Base-by-base conservation (phyloP, 1,140 invertebrate genomes). In the Cyclina sinensis region DNA sequence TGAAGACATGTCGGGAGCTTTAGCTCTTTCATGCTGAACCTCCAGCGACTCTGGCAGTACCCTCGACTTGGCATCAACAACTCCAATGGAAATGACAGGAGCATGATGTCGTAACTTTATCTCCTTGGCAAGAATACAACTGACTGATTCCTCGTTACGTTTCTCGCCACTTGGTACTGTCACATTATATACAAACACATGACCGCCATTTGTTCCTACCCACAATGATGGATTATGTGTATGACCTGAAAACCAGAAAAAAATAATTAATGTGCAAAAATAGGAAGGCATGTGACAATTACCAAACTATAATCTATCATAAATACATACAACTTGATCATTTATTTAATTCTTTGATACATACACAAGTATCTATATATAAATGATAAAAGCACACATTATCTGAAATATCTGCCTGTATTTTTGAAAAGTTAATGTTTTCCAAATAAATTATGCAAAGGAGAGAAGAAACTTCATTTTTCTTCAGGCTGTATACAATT, bases 71-170 rank as follows among this genome's bases (percentile, higher is more conserved):
- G 97, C 97, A 94, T 99, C 98, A 57, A 99, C 96, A n/a, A 99
- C 97, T 21, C 97, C 97, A 90, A 99, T 98, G 30, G 97, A 97
- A 73, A 99, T 98, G 2, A 99, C 98, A 0, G 99, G 99, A 0
- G 99, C 99, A 87, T 98, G 96, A 96, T 99, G 99, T 93, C 99
- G 99, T 86, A 99, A 95, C 93, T 99, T 98, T 87, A 99, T 99
- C 96, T 99, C 99, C 96, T 99, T 99, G 18, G 98, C 98, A 94
- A 94, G 88, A 27, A 90, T 35, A 78, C 94, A 94, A 35, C 88
- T 79, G 1, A 95, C 94, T 24, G 91, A 89, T 2, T 93, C 92
- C 30, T 91, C 87, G 21, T 93, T 92, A 57, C 95, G 91, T 62
- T 95, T 95, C 88, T 95, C 95, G 74, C 89, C 88, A 24, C 90